Percentiles rank a stretch among this genome's conserved stretches.
Conservation (phyloP, 2,888 invertebrate genomes). For the Xanthorhoe spadicearia region DNA sequence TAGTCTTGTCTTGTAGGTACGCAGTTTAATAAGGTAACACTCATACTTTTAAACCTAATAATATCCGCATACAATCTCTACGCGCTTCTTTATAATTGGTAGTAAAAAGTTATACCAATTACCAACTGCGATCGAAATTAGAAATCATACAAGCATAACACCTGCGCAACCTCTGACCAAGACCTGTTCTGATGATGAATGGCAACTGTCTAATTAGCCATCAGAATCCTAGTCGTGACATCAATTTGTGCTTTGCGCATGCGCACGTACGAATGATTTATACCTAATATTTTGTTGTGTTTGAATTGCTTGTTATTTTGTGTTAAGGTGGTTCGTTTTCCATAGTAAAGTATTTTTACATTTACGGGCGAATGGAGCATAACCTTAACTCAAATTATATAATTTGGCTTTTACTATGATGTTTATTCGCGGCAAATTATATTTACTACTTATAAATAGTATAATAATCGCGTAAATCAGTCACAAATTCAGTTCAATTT, state of each 20-base stretch:
- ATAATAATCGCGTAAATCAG: no score
- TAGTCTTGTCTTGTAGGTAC: no score
- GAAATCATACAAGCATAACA: slow-evolving; percentile 33
- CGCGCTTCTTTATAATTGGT: neutral
- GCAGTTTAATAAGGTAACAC: no score
- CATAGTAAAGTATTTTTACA: no score
- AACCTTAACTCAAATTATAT: no score
- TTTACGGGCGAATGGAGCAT: no score
- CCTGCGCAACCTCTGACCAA: slow-evolving; percentile 49
- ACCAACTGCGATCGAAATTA: slow-evolving; percentile 22
- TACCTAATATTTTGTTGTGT: neutral
- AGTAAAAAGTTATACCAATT: slow-evolving; percentile 19
- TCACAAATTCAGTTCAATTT: no score
- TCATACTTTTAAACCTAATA: no score
- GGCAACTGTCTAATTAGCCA: slow-evolving; percentile 57
- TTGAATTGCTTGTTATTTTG: neutral
- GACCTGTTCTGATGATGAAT: slow-evolving; percentile 64
- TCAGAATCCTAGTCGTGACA: slow-evolving; percentile 53
- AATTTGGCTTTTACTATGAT: no score
- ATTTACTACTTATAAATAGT: no score
- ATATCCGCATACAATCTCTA: neutral
- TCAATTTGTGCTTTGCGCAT: slow-evolving; percentile 55
- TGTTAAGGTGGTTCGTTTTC: neutral
- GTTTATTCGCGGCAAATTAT: no score
- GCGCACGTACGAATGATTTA: slow-evolving; percentile 33